Conservation (phyloP, 2,113 vertebrate genomes). For the Coturnix japonica region DNA sequence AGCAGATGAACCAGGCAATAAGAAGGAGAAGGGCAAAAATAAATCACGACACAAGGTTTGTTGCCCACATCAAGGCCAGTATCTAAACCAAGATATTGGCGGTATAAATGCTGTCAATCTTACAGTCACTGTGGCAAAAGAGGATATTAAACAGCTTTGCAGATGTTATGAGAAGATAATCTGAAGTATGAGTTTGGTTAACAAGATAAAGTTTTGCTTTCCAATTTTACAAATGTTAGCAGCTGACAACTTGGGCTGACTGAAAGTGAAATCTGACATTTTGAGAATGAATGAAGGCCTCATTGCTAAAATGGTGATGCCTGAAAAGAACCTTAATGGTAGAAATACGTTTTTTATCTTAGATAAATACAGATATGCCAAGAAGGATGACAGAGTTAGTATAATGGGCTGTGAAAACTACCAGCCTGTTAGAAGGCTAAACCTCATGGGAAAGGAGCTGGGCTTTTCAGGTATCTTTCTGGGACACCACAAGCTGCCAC, state of each 20-base stretch:
- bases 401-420: not conserved
- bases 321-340: not conserved
- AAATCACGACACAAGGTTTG: not conserved
- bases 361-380: not conserved
- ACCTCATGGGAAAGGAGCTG: not conserved
- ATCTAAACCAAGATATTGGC: not conserved
- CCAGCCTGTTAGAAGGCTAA: not conserved
- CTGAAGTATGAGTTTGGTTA: not conserved
- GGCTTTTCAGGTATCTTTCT: not conserved
- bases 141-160: not conserved
- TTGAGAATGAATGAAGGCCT: not conserved
- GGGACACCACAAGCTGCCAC: not conserved
- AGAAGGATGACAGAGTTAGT: not conserved
- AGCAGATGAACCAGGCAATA: not conserved
- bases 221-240: not conserved
- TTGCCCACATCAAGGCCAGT: not conserved
- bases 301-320: not conserved
- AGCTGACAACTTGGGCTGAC: not conserved
- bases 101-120: not conserved
- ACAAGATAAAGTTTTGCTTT: not conserved
- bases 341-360: not conserved
- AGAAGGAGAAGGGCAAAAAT: not conserved
- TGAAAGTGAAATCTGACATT: not conserved
- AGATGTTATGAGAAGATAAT: not conserved
- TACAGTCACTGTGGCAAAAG: not conserved